Conservation (phyloP, 1,140 invertebrate genomes). For the Schlechtendalia chinensis region DNA sequence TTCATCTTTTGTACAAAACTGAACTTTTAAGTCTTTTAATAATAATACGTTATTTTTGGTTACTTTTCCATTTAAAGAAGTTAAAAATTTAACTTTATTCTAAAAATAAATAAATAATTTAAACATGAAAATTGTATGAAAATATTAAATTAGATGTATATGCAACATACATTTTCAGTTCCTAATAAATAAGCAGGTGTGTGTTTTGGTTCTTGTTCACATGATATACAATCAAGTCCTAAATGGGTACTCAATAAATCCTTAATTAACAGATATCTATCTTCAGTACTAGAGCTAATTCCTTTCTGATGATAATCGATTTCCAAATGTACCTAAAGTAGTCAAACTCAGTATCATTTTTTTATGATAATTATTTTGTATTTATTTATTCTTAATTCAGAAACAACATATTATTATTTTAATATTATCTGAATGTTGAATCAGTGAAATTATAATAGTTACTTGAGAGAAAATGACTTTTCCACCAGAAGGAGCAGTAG, state of each 20-base stretch:
- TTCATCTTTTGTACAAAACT: constrained; percentile 64
- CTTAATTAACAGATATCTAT: constrained; percentile 73
- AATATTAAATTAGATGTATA: background rate
- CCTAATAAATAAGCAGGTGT: constrained; percentile 73
- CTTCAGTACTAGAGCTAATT: constrained; percentile 58
- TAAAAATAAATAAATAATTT: constrained; percentile 8
- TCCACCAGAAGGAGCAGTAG: constrained; percentile 65
- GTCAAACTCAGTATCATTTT: constrained; percentile 10
- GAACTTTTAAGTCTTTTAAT: constrained; percentile 61
- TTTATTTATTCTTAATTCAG: background rate
- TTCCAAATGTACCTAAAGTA: constrained; percentile 60
- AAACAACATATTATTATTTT: background rate
- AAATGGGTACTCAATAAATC: constrained; percentile 72
- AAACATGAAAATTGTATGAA: background rate
- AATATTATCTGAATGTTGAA: background rate
- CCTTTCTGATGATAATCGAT: constrained; percentile 60
- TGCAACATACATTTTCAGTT: constrained; percentile 66
- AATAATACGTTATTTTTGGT: constrained; percentile 61
- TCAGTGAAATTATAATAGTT: constrained; percentile 9
- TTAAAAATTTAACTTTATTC: constrained; percentile 59
- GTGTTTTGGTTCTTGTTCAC: constrained; percentile 57
- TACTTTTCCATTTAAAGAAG: constrained; percentile 60
- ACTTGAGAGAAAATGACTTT: constrained; percentile 81
- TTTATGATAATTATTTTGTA: background rate
- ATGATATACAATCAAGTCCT: constrained; percentile 64